Evolutionary conservation across 2,797 vertebrate genomes (phyloP), one percentile per base, ranked within the genome.

Genomic region (Acridotheres tristis): DNA sequence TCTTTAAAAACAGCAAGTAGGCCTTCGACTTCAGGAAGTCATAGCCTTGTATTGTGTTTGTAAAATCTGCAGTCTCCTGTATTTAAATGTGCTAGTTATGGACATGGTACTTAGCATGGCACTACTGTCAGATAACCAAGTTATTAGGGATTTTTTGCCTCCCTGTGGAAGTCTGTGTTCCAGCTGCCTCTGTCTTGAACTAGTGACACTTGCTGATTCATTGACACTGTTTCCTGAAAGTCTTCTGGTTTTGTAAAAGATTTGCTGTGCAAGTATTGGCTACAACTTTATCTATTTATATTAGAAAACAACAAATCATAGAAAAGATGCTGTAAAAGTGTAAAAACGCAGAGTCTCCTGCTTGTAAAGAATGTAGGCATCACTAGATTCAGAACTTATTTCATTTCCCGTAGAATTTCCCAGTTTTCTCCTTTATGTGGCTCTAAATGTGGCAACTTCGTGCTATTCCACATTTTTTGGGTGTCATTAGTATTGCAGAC

Each of bases 101-200:
- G 36, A 1, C 36, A 4, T 3, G 4, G 10, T 26, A 11, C 8
- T 57, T 42, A 62, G 16, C 6, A 1, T 23, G 21, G 5, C 1
- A 1, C 5, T 53, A 5, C 23, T 47, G 42, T n/a, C 4, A 2
- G 42, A 4, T 34, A 40, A 11, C 43, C 22, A 32, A 51, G 13
- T n/a, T 73, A 7, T 29, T n/a, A 12, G 18, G 17, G 14, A 6
- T 45, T n/a, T 27, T 65, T 6, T 26, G 10, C 0, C 0, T 69
- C 57, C 18, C 19, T 25, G 6, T 48, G 45, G 4, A 78, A 45
- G 20, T 20, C 27, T 20, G 9, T 74, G 34, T 19, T 26, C 10
- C 7, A 0, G 3, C 9, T 45, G 17, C 21, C 5, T 50, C 38
- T 20, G 17, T 30, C 51, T 62, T 21, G 6, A 77, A 13, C 19